Base-by-base conservation (phyloP, 2,797 vertebrate species). In the Sus cebifrons region DNA sequence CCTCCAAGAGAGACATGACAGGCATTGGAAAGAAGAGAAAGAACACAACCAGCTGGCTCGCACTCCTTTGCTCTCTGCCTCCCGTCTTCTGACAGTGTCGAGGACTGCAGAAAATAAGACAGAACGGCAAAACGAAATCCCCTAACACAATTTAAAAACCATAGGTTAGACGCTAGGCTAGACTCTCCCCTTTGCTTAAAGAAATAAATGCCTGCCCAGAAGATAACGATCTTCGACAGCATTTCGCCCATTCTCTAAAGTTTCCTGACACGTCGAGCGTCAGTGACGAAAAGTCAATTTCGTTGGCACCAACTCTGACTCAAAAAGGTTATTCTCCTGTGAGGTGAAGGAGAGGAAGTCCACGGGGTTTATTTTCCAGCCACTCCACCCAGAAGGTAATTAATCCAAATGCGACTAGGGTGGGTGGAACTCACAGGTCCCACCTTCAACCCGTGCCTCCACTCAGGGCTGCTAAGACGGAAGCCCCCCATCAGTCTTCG, bases 331-430 rank as follows among this genome's bases (percentile, higher is more conserved):
- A 64, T 73, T 95, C 65, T 90, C 75, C 36, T 73, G 60, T 27
- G 71, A 81, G 78, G 73, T 60, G 68, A 71, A 49, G 54, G 9
- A 95, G 29, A 89, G 87, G 40, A 70, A 94, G 73, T 62, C 40
- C 83, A 29, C 20, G 2, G 16, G 21, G 56, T 13, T 67, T 29
- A 49, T 70, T 91, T 92, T 97, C 71, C 93, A 93, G 86, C 23
- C 64, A 40, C 91, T 94, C 78, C 68, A 88, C 68, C 94, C 87
- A n/a, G 81, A 91, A 70, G 32, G 40, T 40, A 78, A 89, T 86
- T 78, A 74, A 85, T 79, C 49, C 92, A 78, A 82, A 86, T 5
- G 68, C 17, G 17, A 10, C 62, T 60, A 15, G 32, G 27, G 17
- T 62, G 81, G 36, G 23, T 58, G 89, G 62, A 40, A 87, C 79